phyloP scores from a whole-genome alignment of 1,140 invertebrate species.

The Globodera rostochiensis region DNA sequence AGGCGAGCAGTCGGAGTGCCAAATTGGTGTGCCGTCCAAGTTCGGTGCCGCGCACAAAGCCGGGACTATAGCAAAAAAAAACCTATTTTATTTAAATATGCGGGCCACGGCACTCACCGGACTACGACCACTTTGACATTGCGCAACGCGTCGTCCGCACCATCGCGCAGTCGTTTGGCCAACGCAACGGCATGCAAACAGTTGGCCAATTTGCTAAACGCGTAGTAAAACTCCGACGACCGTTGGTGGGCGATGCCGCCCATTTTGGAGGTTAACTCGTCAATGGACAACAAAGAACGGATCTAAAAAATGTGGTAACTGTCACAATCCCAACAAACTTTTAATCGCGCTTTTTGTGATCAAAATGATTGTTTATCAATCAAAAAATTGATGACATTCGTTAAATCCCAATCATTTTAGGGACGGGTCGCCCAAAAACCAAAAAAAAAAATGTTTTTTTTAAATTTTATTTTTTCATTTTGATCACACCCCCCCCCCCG shows the following conservation, averaged over 20 bases:
- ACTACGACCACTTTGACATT: conserved; percentile 40
- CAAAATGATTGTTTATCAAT: too few species aligned
- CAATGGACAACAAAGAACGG: conserved; percentile 13
- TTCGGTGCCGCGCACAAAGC: conserved; percentile 47
- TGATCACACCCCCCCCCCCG: too few species aligned
- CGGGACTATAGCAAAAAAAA: conserved; percentile 22
- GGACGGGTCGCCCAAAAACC: too few species aligned
- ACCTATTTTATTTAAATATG: too few species aligned
- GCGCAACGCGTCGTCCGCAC: background rate
- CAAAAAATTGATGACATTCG: too few species aligned
- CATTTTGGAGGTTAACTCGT: conserved; percentile 6
- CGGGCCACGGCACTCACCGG: background rate
- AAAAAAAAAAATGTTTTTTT: too few species aligned
- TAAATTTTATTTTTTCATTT: too few species aligned
- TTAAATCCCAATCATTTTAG: too few species aligned
- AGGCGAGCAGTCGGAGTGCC: conserved; percentile 33
- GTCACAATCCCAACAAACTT: too few species aligned
- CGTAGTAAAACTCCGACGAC: conserved; percentile 36
- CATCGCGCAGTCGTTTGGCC: background rate
- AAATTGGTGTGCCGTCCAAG: conserved; percentile 46
- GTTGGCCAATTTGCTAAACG: conserved; percentile 49
- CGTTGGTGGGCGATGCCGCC: background rate
- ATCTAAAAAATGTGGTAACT: conserved; percentile 6
- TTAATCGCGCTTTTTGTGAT: too few species aligned
- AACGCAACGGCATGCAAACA: conserved; percentile 40